These are phyloP conservation scores for Lepidochitona cinerea DNA, from an alignment of 2,888 invertebrate species.

Conservation along the genomic window DNA sequence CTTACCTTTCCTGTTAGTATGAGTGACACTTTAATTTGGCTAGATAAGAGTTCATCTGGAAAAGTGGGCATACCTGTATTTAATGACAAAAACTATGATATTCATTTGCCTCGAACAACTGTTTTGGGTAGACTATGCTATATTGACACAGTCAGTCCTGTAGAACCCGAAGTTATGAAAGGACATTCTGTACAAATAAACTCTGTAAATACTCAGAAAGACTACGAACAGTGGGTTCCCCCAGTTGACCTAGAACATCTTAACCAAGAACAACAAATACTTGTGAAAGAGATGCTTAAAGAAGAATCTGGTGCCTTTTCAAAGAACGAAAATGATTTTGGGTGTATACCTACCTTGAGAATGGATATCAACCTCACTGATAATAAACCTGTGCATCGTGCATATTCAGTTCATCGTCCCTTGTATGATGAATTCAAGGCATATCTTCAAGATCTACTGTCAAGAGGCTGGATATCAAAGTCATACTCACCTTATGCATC, in stretches of 20 bases:
- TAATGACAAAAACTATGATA: not conserved
- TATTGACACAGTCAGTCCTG: not conserved
- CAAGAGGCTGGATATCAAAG: slow-evolving; percentile 25
- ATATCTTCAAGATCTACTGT: slow-evolving; percentile 28
- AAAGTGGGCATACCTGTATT: not conserved
- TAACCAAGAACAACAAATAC: slow-evolving; percentile 13
- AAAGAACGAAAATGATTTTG: slow-evolving; percentile 28
- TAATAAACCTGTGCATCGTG: slow-evolving; percentile 24
- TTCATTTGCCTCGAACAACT: not conserved
- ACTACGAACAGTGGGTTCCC: slow-evolving; percentile 20
- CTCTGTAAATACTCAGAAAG: not conserved
- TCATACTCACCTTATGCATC: slow-evolving; percentile 23
- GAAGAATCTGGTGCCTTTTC: slow-evolving; percentile 32
- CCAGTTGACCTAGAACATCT: slow-evolving; percentile 17
- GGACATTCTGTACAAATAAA: not conserved
- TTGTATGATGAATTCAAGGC: slow-evolving; percentile 37
- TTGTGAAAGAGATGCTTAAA: slow-evolving; percentile 19
- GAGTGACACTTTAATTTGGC: not conserved
- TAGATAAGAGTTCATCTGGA: not conserved
- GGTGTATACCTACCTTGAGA: slow-evolving; percentile 22
- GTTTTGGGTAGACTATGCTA: not conserved
- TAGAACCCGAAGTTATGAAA: not conserved
- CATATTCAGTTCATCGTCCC: slow-evolving; percentile 32
- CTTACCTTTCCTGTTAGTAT: not conserved
- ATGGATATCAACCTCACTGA: slow-evolving; percentile 31